Evolutionary conservation across 2,888 invertebrate species (phyloP).

Genomic region (Caenorhabditis imperialis): DNA sequence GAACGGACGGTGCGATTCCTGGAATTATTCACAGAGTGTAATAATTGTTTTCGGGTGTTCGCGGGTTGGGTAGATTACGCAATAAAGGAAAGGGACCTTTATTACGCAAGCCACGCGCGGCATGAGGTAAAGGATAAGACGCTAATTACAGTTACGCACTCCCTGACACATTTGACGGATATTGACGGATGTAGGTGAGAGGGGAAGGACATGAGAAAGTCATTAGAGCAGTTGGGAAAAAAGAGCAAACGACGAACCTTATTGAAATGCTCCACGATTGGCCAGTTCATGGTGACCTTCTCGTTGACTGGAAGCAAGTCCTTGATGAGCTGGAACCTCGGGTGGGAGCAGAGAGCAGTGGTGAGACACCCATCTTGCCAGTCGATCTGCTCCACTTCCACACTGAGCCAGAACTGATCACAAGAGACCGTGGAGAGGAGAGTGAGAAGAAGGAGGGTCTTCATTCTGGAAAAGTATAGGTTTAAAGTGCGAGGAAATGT

Average conservation of each 20-base stretch:
- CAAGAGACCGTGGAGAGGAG: conserved; percentile 2
- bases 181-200: conserved; percentile 35
- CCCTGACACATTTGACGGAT: conserved; percentile 43
- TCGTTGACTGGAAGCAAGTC: conserved; percentile 63
- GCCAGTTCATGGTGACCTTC: conserved; percentile 64
- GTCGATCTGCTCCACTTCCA: conserved; percentile 68
- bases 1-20: conserved; percentile 69
- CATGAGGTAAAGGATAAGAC: conserved; percentile 20
- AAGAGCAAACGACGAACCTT: conserved; percentile 42
- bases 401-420: conserved; percentile 71
- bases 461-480: conserved; percentile 8
- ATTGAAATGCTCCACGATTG: conserved; percentile 65
- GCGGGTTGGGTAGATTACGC: too few relatives aligned
- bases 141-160: conserved; percentile 51
- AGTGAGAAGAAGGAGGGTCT: conserved; percentile 22
- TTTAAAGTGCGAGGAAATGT: background rate
- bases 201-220: conserved; percentile 12
- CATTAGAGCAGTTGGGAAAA: conserved; percentile 7
- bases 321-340: conserved; percentile 66
- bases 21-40: too few relatives aligned
- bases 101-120: conserved; percentile 37
- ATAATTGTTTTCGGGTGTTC: too few relatives aligned
- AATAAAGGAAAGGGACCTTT: conserved; percentile 18
- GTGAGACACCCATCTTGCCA: conserved; percentile 74
- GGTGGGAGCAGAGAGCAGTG: conserved; percentile 71